A percentile compares a stretch with the other conserved stretches of the same genome.
These are phyloP conservation scores for Neomorphus geoffroyi DNA, from an alignment of 2,797 vertebrate species.

Conservation along the genomic window DNA sequence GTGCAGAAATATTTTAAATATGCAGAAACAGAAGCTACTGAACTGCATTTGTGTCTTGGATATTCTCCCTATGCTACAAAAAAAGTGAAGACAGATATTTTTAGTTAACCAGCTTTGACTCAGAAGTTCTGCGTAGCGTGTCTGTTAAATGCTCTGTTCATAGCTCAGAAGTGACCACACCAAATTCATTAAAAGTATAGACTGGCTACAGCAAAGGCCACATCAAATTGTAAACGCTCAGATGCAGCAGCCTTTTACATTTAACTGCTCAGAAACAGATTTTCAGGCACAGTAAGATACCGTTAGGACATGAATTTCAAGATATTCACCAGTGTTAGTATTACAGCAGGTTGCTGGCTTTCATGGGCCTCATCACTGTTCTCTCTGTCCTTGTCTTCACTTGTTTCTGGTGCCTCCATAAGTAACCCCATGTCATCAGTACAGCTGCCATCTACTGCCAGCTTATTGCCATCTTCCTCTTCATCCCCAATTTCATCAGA, in stretches of 20 bases:
- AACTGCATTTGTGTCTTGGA: background rate
- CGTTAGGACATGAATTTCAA: background rate
- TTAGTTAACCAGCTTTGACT: background rate
- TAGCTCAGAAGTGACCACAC: background rate
- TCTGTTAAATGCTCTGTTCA: background rate
- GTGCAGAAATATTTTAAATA: background rate
- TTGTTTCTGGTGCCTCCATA: background rate
- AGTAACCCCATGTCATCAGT: background rate
- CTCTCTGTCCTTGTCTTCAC: background rate
- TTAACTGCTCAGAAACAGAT: background rate
- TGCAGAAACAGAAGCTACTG: background rate
- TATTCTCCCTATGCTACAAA: background rate
- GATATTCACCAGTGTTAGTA: constrained; percentile 72
- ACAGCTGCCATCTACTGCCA: background rate
- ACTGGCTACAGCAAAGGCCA: background rate
- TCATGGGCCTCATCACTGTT: background rate
- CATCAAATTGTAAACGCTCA: background rate
- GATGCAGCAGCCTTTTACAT: background rate
- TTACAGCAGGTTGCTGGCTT: background rate
- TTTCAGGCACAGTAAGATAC: background rate
- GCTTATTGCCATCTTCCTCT: constrained; percentile 36
- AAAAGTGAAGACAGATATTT: background rate
- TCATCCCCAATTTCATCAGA: constrained; percentile 55
- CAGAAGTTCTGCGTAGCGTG: background rate
- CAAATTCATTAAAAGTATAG: background rate